Evolutionary conservation across 2,797 vertebrate species (phyloP).

Genomic region (Agapornis canus): DNA sequence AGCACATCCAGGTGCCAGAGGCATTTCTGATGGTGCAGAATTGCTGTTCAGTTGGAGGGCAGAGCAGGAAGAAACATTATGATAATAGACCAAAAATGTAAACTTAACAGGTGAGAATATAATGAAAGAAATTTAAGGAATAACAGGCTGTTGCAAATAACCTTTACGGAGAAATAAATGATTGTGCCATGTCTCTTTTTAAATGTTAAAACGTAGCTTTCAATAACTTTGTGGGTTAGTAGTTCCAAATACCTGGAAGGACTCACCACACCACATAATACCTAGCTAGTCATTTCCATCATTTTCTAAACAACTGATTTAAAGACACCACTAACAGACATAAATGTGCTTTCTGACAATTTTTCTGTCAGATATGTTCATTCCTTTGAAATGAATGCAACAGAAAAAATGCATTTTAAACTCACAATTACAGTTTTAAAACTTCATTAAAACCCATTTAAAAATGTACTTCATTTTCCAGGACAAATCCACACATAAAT

Average conservation of each 20-base stretch:
- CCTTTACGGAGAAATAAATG: neutral
- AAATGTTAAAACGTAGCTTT: neutral
- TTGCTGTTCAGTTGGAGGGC: neutral
- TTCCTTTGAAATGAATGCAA: neutral
- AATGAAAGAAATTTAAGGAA: neutral
- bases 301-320: neutral
- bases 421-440: neutral
- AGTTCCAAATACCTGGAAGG: neutral
- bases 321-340: neutral
- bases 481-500: neutral
- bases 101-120: neutral
- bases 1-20: neutral
- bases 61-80: neutral
- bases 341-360: neutral
- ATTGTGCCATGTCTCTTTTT: neutral
- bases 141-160: neutral
- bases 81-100: rapidly evolving
- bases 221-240: neutral
- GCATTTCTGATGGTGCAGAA: rapidly evolving
- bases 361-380: neutral
- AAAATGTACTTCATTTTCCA: neutral
- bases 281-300: neutral
- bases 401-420: neutral
- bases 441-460: neutral
- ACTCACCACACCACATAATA: neutral